These are phyloP conservation scores for Triplophysa bombifrons DNA, from an alignment of 2,797 vertebrate species.

Conservation along the genomic window DNA sequence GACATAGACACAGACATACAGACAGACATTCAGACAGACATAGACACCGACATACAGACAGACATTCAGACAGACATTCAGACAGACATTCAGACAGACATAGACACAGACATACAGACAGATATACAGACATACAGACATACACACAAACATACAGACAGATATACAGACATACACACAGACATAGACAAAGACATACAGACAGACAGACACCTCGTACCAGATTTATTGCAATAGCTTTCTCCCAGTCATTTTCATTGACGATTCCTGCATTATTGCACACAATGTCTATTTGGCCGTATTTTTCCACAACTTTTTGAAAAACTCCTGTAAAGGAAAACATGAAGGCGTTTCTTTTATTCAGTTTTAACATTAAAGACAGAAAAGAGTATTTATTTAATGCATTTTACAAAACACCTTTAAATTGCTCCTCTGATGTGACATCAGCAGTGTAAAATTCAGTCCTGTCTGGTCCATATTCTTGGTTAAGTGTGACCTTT, in stretches of 20 bases:
- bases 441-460: constrained; percentile 70
- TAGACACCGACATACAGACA: too few species aligned
- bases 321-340: constrained; percentile 67
- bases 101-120: too few species aligned
- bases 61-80: too few species aligned
- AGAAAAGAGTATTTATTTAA: background rate
- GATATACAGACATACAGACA: too few species aligned
- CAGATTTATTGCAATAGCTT: constrained; percentile 72
- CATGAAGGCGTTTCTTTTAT: too few species aligned
- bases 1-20: too few species aligned
- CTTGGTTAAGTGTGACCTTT: constrained; percentile 56
- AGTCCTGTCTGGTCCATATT: constrained; percentile 57
- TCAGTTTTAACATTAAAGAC: too few species aligned
- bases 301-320: constrained; percentile 62
- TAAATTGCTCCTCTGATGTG: constrained; percentile 70
- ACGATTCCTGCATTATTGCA: constrained; percentile 80
- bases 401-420: constrained; percentile 61
- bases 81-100: too few species aligned
- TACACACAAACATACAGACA: too few species aligned
- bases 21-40: too few species aligned
- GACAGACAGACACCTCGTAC: constrained; percentile 57
- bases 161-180: too few species aligned
- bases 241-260: constrained; percentile 72
- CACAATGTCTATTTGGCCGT: constrained; percentile 72
- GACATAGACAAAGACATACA: too few species aligned